Evolutionary conservation across 2,797 vertebrate genomes (phyloP).

Genomic region (Borostomias antarcticus): DNA sequence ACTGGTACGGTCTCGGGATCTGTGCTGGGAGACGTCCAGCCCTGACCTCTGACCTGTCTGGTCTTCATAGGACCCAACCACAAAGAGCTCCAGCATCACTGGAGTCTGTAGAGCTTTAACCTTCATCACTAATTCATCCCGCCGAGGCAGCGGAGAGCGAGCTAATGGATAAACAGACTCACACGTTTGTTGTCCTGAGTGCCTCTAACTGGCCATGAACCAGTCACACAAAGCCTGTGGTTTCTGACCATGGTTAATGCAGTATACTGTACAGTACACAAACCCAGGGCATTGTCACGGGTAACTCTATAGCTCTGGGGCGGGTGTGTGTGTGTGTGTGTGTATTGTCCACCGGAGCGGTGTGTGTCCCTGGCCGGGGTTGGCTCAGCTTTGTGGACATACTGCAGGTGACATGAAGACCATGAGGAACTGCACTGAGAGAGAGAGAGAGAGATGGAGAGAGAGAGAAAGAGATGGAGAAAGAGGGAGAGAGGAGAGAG

Average conservation of each 20-base stretch:
- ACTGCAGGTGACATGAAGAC: no score
- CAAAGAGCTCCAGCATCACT: conserved; percentile 81
- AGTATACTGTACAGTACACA: conserved; percentile 69
- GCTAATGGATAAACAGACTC: conserved; percentile 83
- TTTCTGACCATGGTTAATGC: conserved; percentile 75
- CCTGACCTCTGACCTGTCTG: neutral
- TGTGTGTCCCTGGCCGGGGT: neutral
- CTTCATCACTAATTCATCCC: conserved; percentile 93
- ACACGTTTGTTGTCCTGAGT: conserved; percentile 83
- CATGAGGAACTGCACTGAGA: no score
- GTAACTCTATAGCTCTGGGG: conserved; percentile 87
- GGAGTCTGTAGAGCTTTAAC: conserved; percentile 86
- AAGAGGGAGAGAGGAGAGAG: no score
- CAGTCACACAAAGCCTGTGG: conserved; percentile 49
- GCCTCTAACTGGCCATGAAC: conserved; percentile 89
- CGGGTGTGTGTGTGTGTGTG: no score
- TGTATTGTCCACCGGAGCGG: conserved; percentile 78
- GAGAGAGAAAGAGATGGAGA: no score
- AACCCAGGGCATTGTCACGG: conserved; percentile 79
- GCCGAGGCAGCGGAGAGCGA: conserved; percentile 84
- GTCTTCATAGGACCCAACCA: conserved; percentile 59
- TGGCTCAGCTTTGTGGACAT: neutral
- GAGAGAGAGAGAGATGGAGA: no score
- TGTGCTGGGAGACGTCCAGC: no score
- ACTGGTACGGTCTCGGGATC: no score